phyloP scores from a whole-genome alignment of 2,888 invertebrate species.

The Agriopis aurantiaria region DNA sequence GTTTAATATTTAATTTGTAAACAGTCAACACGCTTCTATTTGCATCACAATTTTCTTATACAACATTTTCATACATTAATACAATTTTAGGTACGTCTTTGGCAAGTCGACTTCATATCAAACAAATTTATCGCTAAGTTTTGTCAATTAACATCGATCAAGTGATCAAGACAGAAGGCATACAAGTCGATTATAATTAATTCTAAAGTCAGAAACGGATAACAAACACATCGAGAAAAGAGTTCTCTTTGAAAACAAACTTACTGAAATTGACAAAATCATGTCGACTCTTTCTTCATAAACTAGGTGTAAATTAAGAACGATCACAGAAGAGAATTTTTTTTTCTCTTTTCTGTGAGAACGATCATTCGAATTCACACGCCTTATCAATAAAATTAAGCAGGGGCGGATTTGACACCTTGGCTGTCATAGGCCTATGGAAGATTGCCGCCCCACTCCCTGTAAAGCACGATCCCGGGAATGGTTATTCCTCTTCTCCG shows the following conservation, averaged over 20 bases:
- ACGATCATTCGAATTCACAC: conserved; percentile 12
- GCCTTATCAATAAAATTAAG: conserved; percentile 23
- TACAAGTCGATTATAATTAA: not conserved
- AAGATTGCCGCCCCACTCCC: no score
- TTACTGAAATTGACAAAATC: not conserved
- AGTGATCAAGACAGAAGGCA: conserved; percentile 4
- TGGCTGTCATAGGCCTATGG: no score
- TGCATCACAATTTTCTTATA: conserved; percentile 61
- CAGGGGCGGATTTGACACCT: no score
- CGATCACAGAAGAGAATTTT: no score
- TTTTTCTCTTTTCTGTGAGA: no score
- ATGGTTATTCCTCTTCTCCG: no score
- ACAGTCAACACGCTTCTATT: conserved; percentile 72
- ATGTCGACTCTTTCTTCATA: not conserved
- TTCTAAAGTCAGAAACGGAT: not conserved
- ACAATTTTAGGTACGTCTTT: conserved; percentile 68
- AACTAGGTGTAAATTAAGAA: conserved; percentile 16
- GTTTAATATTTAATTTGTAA: conserved; percentile 75
- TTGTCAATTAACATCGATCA: conserved; percentile 23
- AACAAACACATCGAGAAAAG: not conserved
- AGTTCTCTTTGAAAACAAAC: not conserved
- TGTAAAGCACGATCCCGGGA: no score
- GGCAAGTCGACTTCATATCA: conserved; percentile 66
- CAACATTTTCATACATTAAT: conserved; percentile 64
- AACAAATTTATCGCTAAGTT: conserved; percentile 40